A percentile compares a stretch with the other conserved stretches of the same genome.
Evolutionary conservation across 2,888 invertebrate species (phyloP).

Genomic region (Anorthoa munda): DNA sequence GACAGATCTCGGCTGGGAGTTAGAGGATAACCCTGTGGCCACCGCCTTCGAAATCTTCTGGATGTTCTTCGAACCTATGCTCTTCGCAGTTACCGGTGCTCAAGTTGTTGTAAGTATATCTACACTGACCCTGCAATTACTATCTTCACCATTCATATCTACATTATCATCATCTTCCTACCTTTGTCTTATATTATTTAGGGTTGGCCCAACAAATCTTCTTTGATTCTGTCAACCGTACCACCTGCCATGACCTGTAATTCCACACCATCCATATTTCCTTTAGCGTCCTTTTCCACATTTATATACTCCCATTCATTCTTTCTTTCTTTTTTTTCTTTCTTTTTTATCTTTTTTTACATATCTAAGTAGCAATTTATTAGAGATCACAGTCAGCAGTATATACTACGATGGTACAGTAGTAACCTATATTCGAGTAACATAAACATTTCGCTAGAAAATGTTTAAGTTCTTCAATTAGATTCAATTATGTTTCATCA

Average conservation of each 20-base stretch:
- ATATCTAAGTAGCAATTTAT: background rate
- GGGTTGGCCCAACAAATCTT: background rate
- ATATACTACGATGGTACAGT: background rate
- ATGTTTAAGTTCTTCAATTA: slow-evolving; percentile 28
- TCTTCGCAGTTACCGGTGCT: slow-evolving; percentile 98
- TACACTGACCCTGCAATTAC: background rate
- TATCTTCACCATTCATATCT: background rate
- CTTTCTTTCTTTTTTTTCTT: no score
- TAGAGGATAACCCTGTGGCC: slow-evolving; percentile 96
- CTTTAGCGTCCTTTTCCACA: background rate
- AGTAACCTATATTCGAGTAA: background rate
- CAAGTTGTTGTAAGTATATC: slow-evolving; percentile 93
- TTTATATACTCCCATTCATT: no score
- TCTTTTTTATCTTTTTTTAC: no score
- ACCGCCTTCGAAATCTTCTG: slow-evolving; percentile 98
- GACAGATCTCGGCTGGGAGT: slow-evolving; percentile 96
- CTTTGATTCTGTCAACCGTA: background rate
- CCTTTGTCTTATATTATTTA: background rate
- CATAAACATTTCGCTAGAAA: slow-evolving; percentile 1
- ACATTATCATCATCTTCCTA: background rate
- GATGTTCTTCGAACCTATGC: slow-evolving; percentile 98
- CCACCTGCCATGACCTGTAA: background rate
- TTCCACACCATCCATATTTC: background rate
- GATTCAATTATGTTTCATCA: slow-evolving; percentile 14
- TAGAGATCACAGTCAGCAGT: background rate